These are phyloP conservation scores for Heliothis peltigera DNA, from an alignment of 2,888 invertebrate species.

Conservation along the genomic window DNA sequence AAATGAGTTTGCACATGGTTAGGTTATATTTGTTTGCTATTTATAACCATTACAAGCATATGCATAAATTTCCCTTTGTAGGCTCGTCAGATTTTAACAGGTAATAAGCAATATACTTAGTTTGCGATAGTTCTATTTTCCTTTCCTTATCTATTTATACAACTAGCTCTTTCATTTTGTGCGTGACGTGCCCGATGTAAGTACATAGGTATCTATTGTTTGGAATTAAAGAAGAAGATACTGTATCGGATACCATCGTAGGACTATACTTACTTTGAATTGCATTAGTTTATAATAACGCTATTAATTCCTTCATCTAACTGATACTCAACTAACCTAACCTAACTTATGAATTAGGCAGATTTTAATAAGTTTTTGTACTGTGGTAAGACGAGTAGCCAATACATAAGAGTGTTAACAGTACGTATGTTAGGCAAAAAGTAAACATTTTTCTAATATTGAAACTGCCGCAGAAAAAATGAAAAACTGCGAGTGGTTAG, in stretches of 20 bases:
- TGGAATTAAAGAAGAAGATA: too few species aligned
- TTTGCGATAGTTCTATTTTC: not conserved
- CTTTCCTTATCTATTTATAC: not conserved
- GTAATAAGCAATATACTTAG: not conserved
- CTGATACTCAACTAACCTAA: conserved; percentile 13
- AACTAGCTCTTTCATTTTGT: too few species aligned
- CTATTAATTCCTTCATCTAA: conserved; percentile 15
- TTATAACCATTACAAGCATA: not conserved
- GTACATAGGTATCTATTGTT: too few species aligned
- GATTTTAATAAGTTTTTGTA: not conserved
- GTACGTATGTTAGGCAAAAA: not conserved
- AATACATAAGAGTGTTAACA: not conserved
- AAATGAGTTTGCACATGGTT: not conserved
- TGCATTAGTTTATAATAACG: not conserved
- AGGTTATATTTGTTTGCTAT: conserved; percentile 4
- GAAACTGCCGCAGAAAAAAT: not conserved
- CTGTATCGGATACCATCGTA: conserved; percentile 8
- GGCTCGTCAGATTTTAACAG: not conserved
- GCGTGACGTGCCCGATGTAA: too few species aligned
- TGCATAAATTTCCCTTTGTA: not conserved
- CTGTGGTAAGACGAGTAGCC: conserved; percentile 5
- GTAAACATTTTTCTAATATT: not conserved
- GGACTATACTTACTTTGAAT: not conserved
- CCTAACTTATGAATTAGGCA: not conserved
- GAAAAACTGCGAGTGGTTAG: not conserved